Evolutionary conservation across 2,888 invertebrate species (phyloP).

Genomic region (Scrobipalpa costella): DNA sequence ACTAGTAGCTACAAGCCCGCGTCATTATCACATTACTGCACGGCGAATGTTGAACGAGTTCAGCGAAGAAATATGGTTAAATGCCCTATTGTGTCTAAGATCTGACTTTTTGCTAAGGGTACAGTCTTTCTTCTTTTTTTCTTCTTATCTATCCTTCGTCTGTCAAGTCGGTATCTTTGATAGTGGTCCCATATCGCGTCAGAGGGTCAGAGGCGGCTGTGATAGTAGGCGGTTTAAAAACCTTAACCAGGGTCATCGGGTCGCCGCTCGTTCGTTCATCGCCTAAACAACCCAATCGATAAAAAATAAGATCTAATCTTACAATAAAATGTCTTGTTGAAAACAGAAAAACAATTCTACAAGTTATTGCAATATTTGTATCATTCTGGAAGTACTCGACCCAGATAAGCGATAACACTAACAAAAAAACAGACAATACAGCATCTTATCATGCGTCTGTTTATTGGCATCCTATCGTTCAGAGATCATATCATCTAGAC

Average conservation of each 20-base stretch:
- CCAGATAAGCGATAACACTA: background rate
- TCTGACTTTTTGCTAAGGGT: too few species aligned
- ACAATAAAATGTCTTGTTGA: too few species aligned
- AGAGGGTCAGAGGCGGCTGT: too few species aligned
- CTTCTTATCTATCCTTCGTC: too few species aligned
- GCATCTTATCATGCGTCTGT: background rate
- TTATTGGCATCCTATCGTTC: constrained; percentile 6
- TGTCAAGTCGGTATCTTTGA: too few species aligned
- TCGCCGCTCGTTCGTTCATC: too few species aligned
- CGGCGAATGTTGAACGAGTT: constrained; percentile 12
- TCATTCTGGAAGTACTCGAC: background rate
- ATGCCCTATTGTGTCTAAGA: background rate
- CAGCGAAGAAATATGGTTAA: background rate
- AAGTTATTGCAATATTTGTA: background rate
- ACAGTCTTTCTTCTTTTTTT: background rate
- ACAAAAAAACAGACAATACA: background rate
- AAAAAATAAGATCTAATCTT: too few species aligned
- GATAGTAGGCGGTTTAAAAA: too few species aligned
- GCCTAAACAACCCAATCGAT: too few species aligned
- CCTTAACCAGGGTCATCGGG: too few species aligned
- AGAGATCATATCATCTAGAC: background rate
- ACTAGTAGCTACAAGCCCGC: constrained; percentile 42
- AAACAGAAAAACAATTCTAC: too few species aligned
- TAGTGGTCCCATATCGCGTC: too few species aligned
- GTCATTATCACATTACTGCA: constrained; percentile 50